Evolutionary conservation across 2,797 vertebrate genomes (phyloP).

Genomic region (Anas georgica): DNA sequence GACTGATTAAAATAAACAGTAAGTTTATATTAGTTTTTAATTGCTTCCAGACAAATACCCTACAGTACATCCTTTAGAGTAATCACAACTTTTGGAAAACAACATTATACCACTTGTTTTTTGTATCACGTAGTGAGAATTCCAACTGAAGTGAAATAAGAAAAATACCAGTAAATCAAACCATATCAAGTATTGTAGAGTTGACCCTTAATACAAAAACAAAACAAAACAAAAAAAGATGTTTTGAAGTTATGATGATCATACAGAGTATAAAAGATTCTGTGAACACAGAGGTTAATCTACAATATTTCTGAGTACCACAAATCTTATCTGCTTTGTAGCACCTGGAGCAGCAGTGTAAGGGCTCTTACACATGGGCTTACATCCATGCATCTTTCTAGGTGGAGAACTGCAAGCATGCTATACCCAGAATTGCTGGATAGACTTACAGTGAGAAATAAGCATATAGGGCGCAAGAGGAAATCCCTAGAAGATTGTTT

Average conservation of each 20-base stretch:
- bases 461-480: not conserved
- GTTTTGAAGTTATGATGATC: not conserved
- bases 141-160: not conserved
- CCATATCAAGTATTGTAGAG: not conserved
- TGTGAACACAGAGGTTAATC: not conserved
- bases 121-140: not conserved
- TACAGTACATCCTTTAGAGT: not conserved
- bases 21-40: conserved; percentile 29
- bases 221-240: not conserved
- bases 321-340: not conserved
- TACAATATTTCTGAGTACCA: not conserved
- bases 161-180: not conserved
- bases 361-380: not conserved
- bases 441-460: not conserved
- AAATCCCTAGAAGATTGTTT: not conserved
- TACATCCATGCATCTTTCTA: not conserved
- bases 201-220: not conserved
- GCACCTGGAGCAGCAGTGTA: not conserved
- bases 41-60: conserved; percentile 44
- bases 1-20: conserved; percentile 16
- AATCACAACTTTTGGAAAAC: conserved; percentile 14
- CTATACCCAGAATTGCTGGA: not conserved
- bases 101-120: not conserved
- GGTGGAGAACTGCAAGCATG: not conserved
- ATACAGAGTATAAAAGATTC: not conserved